Base-by-base conservation (phyloP, 1,140 invertebrate species). In the Drosophila guanche region DNA sequence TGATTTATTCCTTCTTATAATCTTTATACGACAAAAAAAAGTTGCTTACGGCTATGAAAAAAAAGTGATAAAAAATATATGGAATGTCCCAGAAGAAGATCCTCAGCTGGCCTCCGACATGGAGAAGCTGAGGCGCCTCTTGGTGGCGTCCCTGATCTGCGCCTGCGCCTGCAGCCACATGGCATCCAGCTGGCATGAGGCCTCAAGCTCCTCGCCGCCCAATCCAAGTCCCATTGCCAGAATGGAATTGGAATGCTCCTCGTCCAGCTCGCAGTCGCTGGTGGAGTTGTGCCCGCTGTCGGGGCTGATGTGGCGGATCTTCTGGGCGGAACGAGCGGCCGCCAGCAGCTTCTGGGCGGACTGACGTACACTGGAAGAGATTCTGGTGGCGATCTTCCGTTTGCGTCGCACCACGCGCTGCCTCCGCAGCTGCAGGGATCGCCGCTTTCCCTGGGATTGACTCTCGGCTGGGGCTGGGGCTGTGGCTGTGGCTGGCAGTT, bases 201-300 rank as follows among this genome's bases (percentile, higher is more conserved):
- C 69, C 51, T 81, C 78, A 53, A 81, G 16, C 10, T 78, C 60
- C 47, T 84, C 79, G 23, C 37, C 57, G 1, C 72, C 80, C 45
- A 86, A 23, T n/a, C 16, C 46, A 10, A 7, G 6, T 3, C 53
- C 42, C 45, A 27, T 10, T 8, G 37, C 27, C 43, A 37, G 33
- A 12, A 37, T 37, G 33, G 33, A 10, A 37, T 4, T 37, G 10
- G 33, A 10, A 12, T 54, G 27, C 10, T 78, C 74, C 42, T 58
- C 62, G 25, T 83, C 79, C 46, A 90, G 66, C 12, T 90, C 89
- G 22, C 69, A 78, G 27, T 89, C 88, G 48, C 81, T 89, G 7
- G 81, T 84, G 8, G 90, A 91, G 51, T 91, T 91, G 68, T 90
- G 90, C 0, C 90, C 90, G 40, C 90, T 91, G 63, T 91, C 90